These are phyloP conservation scores for Trichomalopsis sarcophagae DNA, from an alignment of 1,140 invertebrate genomes.

Conservation along the genomic window DNA sequence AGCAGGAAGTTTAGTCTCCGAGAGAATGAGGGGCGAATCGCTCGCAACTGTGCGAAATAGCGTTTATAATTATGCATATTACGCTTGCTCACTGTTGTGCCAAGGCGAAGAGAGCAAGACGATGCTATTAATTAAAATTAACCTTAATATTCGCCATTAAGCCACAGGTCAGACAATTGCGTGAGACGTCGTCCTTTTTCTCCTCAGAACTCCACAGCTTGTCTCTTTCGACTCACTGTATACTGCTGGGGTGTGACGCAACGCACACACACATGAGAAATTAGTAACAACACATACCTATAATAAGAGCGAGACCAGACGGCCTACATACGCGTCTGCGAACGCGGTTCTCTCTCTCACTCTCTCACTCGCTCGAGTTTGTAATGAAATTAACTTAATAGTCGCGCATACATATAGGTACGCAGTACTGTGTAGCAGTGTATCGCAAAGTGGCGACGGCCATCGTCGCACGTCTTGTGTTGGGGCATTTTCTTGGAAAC, in stretches of 20 bases:
- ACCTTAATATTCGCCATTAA: conserved; percentile 29
- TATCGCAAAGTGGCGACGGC: background rate
- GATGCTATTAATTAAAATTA: conserved; percentile 29
- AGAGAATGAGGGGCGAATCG: background rate
- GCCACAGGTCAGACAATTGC: conserved; percentile 22
- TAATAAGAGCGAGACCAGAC: no score
- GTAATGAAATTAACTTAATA: background rate
- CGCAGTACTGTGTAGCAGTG: no score
- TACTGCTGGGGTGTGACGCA: background rate
- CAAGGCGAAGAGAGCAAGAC: background rate
- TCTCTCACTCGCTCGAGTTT: background rate
- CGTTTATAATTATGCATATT: conserved; percentile 1
- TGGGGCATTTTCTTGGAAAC: background rate
- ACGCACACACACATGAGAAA: background rate
- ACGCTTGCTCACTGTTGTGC: no score
- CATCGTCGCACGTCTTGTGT: background rate
- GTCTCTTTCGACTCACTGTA: background rate
- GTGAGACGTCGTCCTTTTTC: background rate
- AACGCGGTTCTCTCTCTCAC: no score
- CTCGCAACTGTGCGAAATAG: background rate
- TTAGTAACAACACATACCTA: no score
- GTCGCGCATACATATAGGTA: no score
- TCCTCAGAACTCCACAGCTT: background rate
- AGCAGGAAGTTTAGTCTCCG: background rate
- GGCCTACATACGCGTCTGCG: no score